Evolutionary conservation across 2,113 vertebrate genomes (phyloP).

Genomic region (Chaetodon trifascialis): DNA sequence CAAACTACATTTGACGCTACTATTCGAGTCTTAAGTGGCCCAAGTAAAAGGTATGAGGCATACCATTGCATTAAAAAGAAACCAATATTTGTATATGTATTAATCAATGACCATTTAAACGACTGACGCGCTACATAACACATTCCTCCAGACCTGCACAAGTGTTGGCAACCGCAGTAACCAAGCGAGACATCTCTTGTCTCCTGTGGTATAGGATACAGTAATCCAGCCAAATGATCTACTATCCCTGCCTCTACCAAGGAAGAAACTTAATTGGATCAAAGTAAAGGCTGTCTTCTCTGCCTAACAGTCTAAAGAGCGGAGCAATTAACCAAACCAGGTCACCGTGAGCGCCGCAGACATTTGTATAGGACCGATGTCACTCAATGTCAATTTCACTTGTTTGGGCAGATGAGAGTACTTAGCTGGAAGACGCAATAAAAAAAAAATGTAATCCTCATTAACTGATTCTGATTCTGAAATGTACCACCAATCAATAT

Average conservation of each 20-base stretch:
- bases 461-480: too few relatives aligned
- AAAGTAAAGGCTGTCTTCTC: constrained; percentile 17
- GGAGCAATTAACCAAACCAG: constrained; percentile 31
- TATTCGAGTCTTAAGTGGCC: not conserved
- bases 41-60: not conserved
- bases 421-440: too few relatives aligned
- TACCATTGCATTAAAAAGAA: not conserved
- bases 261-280: constrained; percentile 58
- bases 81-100: not conserved
- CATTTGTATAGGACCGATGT: not conserved
- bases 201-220: not conserved
- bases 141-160: not conserved
- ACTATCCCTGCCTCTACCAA: constrained; percentile 14
- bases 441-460: too few relatives aligned
- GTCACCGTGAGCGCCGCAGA: constrained; percentile 2
- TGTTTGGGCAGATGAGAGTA: too few relatives aligned
- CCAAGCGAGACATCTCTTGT: constrained; percentile 1
- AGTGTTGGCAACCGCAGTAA: constrained; percentile 15
- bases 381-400: not conserved
- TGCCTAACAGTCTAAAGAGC: constrained; percentile 29
- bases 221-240: constrained; percentile 48
- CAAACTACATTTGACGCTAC: not conserved
- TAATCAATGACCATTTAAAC: not conserved
- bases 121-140: not conserved
- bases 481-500: not conserved